Base-by-base conservation (phyloP, 2,797 vertebrate species). In the Danio choprae region DNA sequence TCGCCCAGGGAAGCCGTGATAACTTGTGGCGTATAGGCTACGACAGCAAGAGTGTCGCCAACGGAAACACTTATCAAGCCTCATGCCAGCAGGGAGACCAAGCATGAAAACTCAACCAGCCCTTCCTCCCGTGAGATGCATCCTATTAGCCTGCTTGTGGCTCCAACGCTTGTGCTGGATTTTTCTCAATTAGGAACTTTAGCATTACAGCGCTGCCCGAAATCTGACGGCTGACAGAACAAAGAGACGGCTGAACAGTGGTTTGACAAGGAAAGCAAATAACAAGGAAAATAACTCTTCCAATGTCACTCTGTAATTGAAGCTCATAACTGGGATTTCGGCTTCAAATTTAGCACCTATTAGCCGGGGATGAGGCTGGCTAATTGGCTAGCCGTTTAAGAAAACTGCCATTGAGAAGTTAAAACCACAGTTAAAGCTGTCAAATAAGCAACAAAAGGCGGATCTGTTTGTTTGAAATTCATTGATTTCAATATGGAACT, bases 51-150 rank as follows among this genome's bases (percentile, higher is more conserved):
- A 74, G 75, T 70, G 80, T 86, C 75, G 36, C 82, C 82, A 77
- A 67, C 63, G 67, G 82, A 86, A 82, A 83, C 80, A 36, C 73
- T 82, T 76, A 80, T 81, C 82, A 74, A 85, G 75, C 74, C 76
- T 78, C 77, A 84, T 72, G 77, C 80, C 81, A 85, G 74, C 63
- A 58, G 67, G 60, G 77, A 85, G 84, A 71, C 83, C 79, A 71
- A 82, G 83, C 83, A 69, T 81, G 70, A 77, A 78, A 74, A 73
- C 46, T 48, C 40, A 60, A 70, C 68, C 44, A 64, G 41, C 81
- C 75, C 73, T 67, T 75, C 79, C 82, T 76, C 72, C 69, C 73
- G 20, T 20, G 67, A 74, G 82, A 81, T 22, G 36, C 73, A 50
- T 51, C 80, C 56, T 46, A 81, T 75, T 72, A 76, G 74, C 62